Conservation (phyloP, 1,140 invertebrate species). For the Drosophila serrata region DNA sequence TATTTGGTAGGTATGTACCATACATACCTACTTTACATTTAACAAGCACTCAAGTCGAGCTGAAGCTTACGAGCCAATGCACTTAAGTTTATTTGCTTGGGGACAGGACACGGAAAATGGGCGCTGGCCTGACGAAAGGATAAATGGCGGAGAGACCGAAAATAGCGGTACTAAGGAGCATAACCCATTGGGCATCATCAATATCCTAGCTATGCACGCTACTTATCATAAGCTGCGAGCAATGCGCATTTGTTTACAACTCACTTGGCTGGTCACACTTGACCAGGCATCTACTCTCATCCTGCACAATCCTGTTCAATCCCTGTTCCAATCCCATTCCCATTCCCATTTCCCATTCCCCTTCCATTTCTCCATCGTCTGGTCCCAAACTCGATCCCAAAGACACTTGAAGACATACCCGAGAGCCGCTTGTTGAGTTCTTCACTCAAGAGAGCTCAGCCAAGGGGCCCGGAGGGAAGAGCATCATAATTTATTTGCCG, state of each 20-base stretch:
- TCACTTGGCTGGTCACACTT: constrained; percentile 73
- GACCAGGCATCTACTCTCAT: constrained; percentile 26
- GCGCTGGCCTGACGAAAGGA: neutral
- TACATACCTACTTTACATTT: constrained; percentile 64
- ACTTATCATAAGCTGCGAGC: constrained; percentile 41
- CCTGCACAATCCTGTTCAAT: neutral
- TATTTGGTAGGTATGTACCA: no score
- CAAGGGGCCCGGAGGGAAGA: constrained; percentile 15
- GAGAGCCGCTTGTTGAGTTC: constrained; percentile 44
- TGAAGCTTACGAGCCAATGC: constrained; percentile 57
- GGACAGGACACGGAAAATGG: constrained; percentile 38
- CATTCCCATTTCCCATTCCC: neutral
- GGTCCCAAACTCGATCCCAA: constrained; percentile 58
- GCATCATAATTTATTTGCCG: constrained; percentile 40
- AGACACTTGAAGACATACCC: constrained; percentile 28
- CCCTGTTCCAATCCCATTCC: neutral
- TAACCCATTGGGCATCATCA: constrained; percentile 48
- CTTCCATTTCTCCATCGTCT: constrained; percentile 14
- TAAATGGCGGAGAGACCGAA: constrained; percentile 16
- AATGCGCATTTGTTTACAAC: constrained; percentile 67
- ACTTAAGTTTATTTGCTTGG: constrained; percentile 79
- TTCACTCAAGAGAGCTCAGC: constrained; percentile 29
- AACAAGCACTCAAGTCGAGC: constrained; percentile 58
- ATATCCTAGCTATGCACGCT: constrained; percentile 54
- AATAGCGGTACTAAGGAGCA: constrained; percentile 20